phyloP scores from a whole-genome alignment of 2,888 invertebrate species.

The Zeuzera pyrina region DNA sequence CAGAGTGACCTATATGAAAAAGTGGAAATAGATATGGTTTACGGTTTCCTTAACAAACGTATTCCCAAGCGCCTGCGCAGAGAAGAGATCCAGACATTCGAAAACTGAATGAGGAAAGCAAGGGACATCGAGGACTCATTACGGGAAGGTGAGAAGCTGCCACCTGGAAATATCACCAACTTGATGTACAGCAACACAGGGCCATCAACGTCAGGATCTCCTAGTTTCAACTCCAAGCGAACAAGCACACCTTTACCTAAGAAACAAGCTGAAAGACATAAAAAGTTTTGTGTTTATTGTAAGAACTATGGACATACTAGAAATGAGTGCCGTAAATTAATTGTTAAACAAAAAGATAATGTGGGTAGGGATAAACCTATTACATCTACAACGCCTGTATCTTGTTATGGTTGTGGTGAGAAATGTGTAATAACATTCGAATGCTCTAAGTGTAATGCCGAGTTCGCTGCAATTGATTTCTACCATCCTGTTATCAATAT shows the following conservation, averaged over 20 bases:
- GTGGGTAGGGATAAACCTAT: too few species aligned
- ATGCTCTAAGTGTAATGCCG: too few species aligned
- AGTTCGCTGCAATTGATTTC: too few species aligned
- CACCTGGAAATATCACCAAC: too few species aligned
- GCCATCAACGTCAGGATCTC: background rate
- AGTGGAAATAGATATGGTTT: constrained; percentile 14
- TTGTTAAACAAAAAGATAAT: too few species aligned
- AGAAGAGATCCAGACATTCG: constrained; percentile 17
- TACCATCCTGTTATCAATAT: too few species aligned
- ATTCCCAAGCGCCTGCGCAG: constrained; percentile 15
- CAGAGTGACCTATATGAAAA: constrained; percentile 3
- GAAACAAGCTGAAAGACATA: background rate
- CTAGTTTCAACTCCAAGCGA: background rate
- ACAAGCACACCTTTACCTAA: background rate
- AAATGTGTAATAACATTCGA: too few species aligned
- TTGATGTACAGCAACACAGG: background rate
- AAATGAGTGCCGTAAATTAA: constrained; percentile 3
- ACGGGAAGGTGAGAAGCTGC: background rate
- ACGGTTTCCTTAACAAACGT: constrained; percentile 9
- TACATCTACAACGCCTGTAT: too few species aligned
- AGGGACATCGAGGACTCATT: constrained; percentile 7
- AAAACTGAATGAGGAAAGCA: constrained; percentile 4
- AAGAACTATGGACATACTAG: constrained; percentile 5
- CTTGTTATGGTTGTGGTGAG: too few species aligned
- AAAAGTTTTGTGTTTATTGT: constrained; percentile 7